phyloP scores from a whole-genome alignment of 2,888 invertebrate genomes.

The Oscheius sp. region DNA sequence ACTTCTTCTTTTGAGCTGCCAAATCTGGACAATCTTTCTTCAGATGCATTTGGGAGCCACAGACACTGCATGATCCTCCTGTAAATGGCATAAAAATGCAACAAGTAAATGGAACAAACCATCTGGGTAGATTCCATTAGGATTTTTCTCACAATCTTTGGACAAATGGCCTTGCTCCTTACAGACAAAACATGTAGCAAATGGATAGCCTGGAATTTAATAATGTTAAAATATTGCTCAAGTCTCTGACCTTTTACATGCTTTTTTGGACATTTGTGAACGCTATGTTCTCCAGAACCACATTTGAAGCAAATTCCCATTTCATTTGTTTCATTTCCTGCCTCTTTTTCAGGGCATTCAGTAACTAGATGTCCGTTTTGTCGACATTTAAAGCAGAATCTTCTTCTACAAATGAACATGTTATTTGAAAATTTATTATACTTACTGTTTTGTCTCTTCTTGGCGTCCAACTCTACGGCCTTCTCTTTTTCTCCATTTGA shows the following conservation, averaged over 20 bases:
- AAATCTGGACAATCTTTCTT: conserved; percentile 77
- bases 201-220: conserved; percentile 77
- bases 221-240: neutral
- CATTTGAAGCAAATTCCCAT: conserved; percentile 85
- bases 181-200: conserved; percentile 88
- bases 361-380: conserved; percentile 83
- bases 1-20: conserved; percentile 41
- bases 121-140: conserved; percentile 85
- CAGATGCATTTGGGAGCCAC: conserved; percentile 86
- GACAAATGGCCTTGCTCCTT: conserved; percentile 87
- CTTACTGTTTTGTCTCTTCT: conserved; percentile 45
- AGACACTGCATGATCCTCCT: conserved; percentile 78
- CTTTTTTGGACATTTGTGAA: conserved; percentile 70
- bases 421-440: neutral
- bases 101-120: conserved; percentile 72
- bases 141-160: conserved; percentile 86
- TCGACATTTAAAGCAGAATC: conserved; percentile 80
- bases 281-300: conserved; percentile 86
- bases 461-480: conserved; percentile 46
- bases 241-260: conserved; percentile 56
- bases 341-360: conserved; percentile 79
- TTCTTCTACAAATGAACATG: neutral
- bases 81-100: neutral
- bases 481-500: conserved; percentile 56
- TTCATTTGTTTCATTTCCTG: conserved; percentile 38